Evolutionary conservation across 2,888 invertebrate genomes (phyloP), one percentile per base, ranked within the genome.

Genomic region (Tenthredo distinguenda): DNA sequence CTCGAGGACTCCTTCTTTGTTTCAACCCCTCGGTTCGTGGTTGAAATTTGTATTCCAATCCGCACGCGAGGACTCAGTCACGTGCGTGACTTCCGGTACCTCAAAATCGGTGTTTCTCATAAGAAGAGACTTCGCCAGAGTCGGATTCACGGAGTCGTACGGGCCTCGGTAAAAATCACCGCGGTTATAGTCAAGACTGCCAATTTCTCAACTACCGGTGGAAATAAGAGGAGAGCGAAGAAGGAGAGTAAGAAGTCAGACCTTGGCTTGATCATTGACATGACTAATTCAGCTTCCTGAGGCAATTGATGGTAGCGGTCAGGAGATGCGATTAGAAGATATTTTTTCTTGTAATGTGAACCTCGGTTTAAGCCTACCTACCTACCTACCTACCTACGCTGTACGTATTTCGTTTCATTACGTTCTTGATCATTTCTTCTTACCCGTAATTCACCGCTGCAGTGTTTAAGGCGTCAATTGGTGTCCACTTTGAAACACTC

Each of bases 251-350:
- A 62, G 62, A 74, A 26, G 37, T 81, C 6, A 40, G 81, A 26
- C 81, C 81, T 81, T 81, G 81, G 47, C 81, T 37, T 81, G 37
- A 62, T 81, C 81, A 81, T 81, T 81, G 81, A 81, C 81, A 62
- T 81, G 62, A 81, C 58, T 81, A 81, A 58, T 43, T 58, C 81
- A 77, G 81, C 62, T 81, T 81, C 81, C 81, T 81, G 81, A 81
- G 12, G 37, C 81, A 81, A 81, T 81, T 81, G 40, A n/a, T 7
- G 62, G 10, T 21, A 26, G 40, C 34, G 34, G 26, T 68, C 34
- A 68, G 34, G 34, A 18, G 68, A 68, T 68, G 34, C 68, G 68
- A 68, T 68, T 68, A 68, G 68, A 68, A 68, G 34, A 68, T 55
- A 55, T 68, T 68, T 34, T 34, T 62, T 34, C 18, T 5, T 34